Base-by-base conservation (phyloP, 1,140 invertebrate species). In the Drosophila prosaltans region DNA sequence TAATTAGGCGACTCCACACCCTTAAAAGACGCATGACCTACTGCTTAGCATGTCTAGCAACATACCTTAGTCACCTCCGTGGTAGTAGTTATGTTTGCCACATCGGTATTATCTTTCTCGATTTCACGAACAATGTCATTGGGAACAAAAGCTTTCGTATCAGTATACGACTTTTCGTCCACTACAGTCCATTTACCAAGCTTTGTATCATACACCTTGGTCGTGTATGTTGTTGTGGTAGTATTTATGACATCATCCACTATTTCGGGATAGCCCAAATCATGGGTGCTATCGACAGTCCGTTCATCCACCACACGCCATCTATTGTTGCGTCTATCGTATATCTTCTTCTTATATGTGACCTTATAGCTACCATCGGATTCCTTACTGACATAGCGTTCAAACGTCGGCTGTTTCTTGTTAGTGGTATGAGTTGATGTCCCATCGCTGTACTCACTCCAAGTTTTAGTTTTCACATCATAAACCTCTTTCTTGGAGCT, bases 181-280 rank as follows among this genome's bases (percentile, higher is more conserved):
- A 92, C 91, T 24, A 92, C 78, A 65, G 90, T 90, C 92, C 92
- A 92, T 64, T 78, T 84, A 60, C 91, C 90, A 6, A 86, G 78
- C 78, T 92, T 92, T 39, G 91, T 84, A 70, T 92, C 92, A 48
- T 90, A 92, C 48, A 92, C 79, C 88, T 92, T 92, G 40, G 92
- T 92, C 39, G 91, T 92, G 57, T 92, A 92, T 28, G 92, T 92
- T 61, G 92, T 92, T 30, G 80, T 92, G 55, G 92, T 92, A 11
- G 91, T 91, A 59, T 92, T 92, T 30, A 92, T 92, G 88, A 92
- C 90, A 92, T 92, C 92, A 90, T 92, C 92, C 40, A 91, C 89
- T 86, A 92, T 91, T 88, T 92, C 91, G 58, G 92, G 92, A 77
- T 90, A 91, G 73, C 86, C 86, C 61, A 73, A 68, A 66, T 91